A percentile compares a stretch with the other conserved stretches of the same genome.
Evolutionary conservation across 1,140 invertebrate species (phyloP).

Genomic region (Agrilus planipennis): DNA sequence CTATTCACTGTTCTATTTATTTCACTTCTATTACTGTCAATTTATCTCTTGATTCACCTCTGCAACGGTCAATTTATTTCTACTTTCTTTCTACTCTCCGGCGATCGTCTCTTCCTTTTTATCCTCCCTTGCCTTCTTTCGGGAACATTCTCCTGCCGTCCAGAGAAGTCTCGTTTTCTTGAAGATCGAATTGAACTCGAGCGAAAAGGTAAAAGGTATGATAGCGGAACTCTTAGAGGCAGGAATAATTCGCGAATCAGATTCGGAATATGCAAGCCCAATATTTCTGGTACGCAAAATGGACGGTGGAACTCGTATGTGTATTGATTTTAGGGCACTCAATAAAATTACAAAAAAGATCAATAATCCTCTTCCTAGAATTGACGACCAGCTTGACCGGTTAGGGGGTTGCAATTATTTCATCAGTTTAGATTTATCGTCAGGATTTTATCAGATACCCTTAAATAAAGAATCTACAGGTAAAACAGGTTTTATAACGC

Average conservation of each 20-base stretch:
- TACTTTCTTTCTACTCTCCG: too few species aligned
- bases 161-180: too few species aligned
- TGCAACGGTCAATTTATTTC: too few species aligned
- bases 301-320: constrained; percentile 25
- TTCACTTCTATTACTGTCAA: too few species aligned
- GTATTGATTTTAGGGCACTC: constrained; percentile 29
- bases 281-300: constrained; percentile 28
- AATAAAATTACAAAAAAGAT: constrained; percentile 30
- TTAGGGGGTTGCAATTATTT: constrained; percentile 18
- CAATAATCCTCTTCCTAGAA: constrained; percentile 27
- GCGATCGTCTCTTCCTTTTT: too few species aligned
- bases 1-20: too few species aligned
- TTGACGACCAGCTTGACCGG: constrained; percentile 23
- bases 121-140: too few species aligned
- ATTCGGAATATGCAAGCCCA: constrained; percentile 24
- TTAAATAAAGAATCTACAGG: constrained; percentile 26
- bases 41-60: too few species aligned
- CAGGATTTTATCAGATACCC: constrained; percentile 17
- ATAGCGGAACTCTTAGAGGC: too few species aligned
- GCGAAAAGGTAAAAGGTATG: too few species aligned
- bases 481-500: constrained; percentile 31
- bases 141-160: too few species aligned
- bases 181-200: too few species aligned
- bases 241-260: constrained; percentile 14
- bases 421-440: constrained; percentile 16